Conservation (phyloP, 1,140 invertebrate genomes). For the Drosophila lacteicornis region DNA sequence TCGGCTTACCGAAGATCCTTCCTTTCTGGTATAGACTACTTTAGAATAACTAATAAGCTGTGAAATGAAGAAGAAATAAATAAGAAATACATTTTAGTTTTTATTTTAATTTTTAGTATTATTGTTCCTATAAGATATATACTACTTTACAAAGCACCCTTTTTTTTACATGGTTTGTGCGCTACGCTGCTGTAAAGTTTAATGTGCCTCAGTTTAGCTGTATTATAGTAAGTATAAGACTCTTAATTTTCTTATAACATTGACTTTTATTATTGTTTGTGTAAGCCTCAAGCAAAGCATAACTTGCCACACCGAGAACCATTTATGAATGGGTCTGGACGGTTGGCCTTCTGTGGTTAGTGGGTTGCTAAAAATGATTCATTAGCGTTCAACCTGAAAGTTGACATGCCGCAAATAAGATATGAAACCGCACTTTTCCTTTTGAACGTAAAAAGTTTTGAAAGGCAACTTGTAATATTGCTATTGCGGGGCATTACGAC, state of each 20-base stretch:
- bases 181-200: too few relatives aligned
- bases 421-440: slow-evolving; percentile 20
- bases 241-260: not conserved
- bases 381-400: slow-evolving; percentile 23
- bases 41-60: too few relatives aligned
- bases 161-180: too few relatives aligned
- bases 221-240: not conserved
- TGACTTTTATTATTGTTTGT: slow-evolving; percentile 3
- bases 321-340: slow-evolving; percentile 1
- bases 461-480: slow-evolving; percentile 33
- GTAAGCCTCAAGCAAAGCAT: slow-evolving; percentile 9
- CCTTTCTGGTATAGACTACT: too few relatives aligned
- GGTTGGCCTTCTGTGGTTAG: slow-evolving; percentile 20
- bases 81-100: too few relatives aligned
- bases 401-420: slow-evolving; percentile 28
- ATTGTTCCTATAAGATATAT: too few relatives aligned
- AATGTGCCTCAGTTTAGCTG: too few relatives aligned
- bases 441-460: slow-evolving; percentile 39
- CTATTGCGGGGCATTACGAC: slow-evolving; percentile 10
- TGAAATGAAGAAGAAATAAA: too few relatives aligned
- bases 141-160: too few relatives aligned
- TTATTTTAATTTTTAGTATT: too few relatives aligned
- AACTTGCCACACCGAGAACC: slow-evolving; percentile 11
- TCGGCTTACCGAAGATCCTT: too few relatives aligned
- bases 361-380: slow-evolving; percentile 41